Conservation (phyloP, 2,797 vertebrate species). For the Megalops cyprinoides region DNA sequence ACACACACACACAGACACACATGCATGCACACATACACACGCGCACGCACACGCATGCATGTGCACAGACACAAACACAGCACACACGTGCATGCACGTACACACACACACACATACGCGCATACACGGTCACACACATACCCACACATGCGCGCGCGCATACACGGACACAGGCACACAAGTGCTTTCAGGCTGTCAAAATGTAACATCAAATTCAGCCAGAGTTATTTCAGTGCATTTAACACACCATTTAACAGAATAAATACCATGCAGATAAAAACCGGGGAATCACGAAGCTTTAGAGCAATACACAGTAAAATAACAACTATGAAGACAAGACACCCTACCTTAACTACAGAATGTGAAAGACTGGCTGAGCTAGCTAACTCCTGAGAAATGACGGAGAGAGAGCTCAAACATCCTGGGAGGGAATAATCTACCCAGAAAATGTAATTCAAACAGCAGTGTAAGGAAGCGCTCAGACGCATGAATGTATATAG, state of each 20-base stretch:
- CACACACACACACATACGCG: not conserved
- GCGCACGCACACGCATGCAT: slow-evolving; percentile 23
- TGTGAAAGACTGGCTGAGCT: not conserved
- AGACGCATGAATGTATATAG: too few relatives aligned
- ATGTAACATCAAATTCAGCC: too few relatives aligned
- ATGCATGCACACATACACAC: not conserved
- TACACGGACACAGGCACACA: not conserved
- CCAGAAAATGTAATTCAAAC: too few relatives aligned
- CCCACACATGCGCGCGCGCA: slow-evolving; percentile 24
- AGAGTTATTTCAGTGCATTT: too few relatives aligned
- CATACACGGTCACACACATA: not conserved
- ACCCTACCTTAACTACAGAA: too few relatives aligned
- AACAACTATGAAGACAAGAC: too few relatives aligned
- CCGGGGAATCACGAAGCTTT: too few relatives aligned
- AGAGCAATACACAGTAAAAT: too few relatives aligned
- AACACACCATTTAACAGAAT: too few relatives aligned
- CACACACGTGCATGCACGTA: not conserved
- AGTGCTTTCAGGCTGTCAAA: not conserved
- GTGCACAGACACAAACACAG: slow-evolving; percentile 16
- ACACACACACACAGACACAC: not conserved
- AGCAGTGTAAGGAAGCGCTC: too few relatives aligned
- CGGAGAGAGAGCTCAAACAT: not conserved
- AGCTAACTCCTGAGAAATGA: not conserved
- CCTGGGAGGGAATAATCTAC: too few relatives aligned
- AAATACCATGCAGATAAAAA: too few relatives aligned